Evolutionary conservation across 2,797 vertebrate species (phyloP), one percentile per base, ranked within the genome.

Genomic region (Centroberyx gerrardi): DNA sequence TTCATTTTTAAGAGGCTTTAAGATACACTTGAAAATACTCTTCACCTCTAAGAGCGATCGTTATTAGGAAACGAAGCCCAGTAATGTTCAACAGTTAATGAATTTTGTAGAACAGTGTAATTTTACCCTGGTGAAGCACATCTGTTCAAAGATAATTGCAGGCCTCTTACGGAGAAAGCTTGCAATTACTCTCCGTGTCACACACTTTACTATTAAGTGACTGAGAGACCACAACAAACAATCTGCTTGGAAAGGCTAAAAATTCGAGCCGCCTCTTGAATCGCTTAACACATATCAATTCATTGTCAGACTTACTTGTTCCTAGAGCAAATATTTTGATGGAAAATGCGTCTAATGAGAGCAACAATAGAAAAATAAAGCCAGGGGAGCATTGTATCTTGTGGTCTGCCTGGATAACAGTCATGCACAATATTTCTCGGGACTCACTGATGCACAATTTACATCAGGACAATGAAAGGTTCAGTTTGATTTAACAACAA

Each of bases 401-500:
- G 6, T 62, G 33, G 65, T 69, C 52, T 65, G 33, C 14, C n/a
- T 59, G 51, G 18, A 22, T 22, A 2, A 8, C 2, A 12, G 38
- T 10, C 42, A 54, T 29, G 22, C 28, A 28, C 28, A 27, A 28
- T 54, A 10, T 40, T 60, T 40, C 33, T 15, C 12, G 0, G 13
- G 10, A 40, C 10, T 59, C 58, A 60, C 8, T 62, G 40, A 49
- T 0, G 2, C 5, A 53, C 13, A 15, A 75, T 84, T 87, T 75
- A 53, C 75, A 82, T 80, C 12, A 58, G 31, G 8, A 86, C 76
- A 80, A 81, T 78, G 61, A 77, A 8, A 12, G 38, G 31, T 51
- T 73, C 42, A 31, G 65, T 48, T 44, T 68, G 22, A 75, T 71
- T 69, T 86, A 68, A 75, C 55, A 68, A 71, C 54, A 78, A 84